Conservation (phyloP, 1,140 invertebrate genomes). For the Nomia melanderi region DNA sequence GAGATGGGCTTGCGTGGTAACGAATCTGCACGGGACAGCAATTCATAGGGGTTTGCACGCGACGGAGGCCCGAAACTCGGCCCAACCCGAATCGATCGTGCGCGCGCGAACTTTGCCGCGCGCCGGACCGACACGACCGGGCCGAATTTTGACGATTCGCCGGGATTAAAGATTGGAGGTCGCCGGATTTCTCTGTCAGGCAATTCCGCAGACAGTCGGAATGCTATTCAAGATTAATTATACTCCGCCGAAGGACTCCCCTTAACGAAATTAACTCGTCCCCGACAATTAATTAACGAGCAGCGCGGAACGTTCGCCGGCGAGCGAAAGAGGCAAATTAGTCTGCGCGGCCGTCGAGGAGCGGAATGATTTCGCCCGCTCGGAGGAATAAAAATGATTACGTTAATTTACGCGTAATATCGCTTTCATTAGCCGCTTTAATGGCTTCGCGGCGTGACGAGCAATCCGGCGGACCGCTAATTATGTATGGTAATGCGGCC, state of each 20-base stretch:
- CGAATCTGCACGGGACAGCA: not conserved
- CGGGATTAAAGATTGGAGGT: too few species aligned
- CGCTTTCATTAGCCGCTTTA: not conserved
- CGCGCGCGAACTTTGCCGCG: not conserved
- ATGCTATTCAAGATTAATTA: constrained; percentile 58
- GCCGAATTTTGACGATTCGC: not conserved
- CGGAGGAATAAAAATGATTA: not conserved
- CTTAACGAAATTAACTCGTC: constrained; percentile 63
- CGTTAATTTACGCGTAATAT: not conserved
- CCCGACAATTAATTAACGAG: constrained; percentile 56
- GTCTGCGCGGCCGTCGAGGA: constrained; percentile 8
- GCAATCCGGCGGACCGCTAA: too few species aligned
- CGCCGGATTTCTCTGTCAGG: not conserved
- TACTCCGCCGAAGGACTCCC: constrained; percentile 46
- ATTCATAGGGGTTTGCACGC: not conserved
- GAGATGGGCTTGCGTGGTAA: not conserved
- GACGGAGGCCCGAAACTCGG: not conserved
- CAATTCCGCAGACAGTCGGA: constrained; percentile 21
- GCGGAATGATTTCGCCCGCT: constrained; percentile 4
- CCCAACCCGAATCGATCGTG: too few species aligned
- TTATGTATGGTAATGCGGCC: too few species aligned
- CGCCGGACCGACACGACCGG: too few species aligned
- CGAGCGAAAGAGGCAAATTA: constrained; percentile 22
- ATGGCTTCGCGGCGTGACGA: not conserved
- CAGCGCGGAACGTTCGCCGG: not conserved